Conservation (phyloP, 1,140 invertebrate species). For the Pogonus chalceus region DNA sequence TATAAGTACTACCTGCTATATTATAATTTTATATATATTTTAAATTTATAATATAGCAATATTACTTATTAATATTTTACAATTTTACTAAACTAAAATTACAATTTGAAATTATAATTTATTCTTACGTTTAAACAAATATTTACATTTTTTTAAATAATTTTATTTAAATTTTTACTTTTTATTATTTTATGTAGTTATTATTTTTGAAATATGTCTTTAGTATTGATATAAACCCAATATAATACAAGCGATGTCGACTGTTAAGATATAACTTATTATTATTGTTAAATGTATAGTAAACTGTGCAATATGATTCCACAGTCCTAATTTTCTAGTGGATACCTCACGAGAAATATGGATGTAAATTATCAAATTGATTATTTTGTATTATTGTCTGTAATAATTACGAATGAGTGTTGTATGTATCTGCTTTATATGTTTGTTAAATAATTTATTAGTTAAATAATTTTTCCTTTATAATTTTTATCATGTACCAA, state of each 20-base stretch:
- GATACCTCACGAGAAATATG: background rate
- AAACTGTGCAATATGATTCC: constrained; percentile 7
- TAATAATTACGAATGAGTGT: background rate
- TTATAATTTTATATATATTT: no score
- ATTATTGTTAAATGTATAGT: constrained; percentile 2
- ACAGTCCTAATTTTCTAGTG: background rate
- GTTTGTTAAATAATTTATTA: constrained; percentile 7
- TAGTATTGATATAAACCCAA: no score
- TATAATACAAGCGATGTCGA: constrained; percentile 5
- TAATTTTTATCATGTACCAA: background rate
- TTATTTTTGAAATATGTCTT: no score
- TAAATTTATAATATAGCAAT: no score
- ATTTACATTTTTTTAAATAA: no score
- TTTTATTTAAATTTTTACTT: no score
- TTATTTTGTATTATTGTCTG: background rate
- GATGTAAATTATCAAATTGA: background rate
- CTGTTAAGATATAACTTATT: background rate
- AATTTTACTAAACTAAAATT: no score
- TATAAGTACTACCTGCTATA: no score
- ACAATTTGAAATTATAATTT: no score
- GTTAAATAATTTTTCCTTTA: background rate
- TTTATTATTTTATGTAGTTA: no score
- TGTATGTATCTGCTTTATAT: background rate
- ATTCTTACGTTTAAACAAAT: no score
- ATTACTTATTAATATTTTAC: no score